Base-by-base conservation (phyloP, 64 coral and sea anemone species). In the Pocillopora damicornis region DNA sequence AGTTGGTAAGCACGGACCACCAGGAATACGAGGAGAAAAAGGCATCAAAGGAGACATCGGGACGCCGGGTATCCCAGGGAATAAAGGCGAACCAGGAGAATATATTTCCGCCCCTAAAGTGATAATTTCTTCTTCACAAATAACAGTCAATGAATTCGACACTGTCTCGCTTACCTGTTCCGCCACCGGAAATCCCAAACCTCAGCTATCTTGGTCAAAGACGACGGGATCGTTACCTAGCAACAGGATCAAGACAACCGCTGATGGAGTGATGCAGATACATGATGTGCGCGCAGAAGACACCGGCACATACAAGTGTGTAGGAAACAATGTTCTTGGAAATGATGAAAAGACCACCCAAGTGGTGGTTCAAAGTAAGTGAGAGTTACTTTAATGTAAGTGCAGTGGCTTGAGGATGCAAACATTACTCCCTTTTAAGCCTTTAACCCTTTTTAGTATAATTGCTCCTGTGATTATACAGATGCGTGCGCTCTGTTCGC, bases 1-100 rank as follows among this genome's bases (percentile, higher is more conserved):
- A 38, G 23, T 2, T 75, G 74, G 74, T 75, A 26, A 26, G 37
- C 23, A n/a, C 1, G 74, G 74, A 75, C 74, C 74, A 38, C 74
- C 23, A 75, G 74, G 74, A 11, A 13, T 38, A 26, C 23, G 37
- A 18, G 83, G 83, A 17, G 37, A 25, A 26, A 86, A 58, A 71
- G 83, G 83, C 18, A 35, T 15, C 8, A 67, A 37, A 10, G 83
- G 83, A 86, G 36, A 74, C 0, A 85, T 25, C n/a, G 81, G 81
- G 8, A 34, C 58, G 9, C n/a, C 59, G 14, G 81, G 63, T 35
- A 37, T 35, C 5, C 63, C 59, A n/a, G 57, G 37, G 22, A 78
- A 22, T 18, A 56, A 78, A 78, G 37, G 76, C 20, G 76, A 78
- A 78, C 37, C 37, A 56, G 37, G 57, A 56, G 37, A 78, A 56